Evolutionary conservation across 2,113 vertebrate species (phyloP), one percentile per base, ranked within the genome.

Genomic region (Rhynchomys soricoides): DNA sequence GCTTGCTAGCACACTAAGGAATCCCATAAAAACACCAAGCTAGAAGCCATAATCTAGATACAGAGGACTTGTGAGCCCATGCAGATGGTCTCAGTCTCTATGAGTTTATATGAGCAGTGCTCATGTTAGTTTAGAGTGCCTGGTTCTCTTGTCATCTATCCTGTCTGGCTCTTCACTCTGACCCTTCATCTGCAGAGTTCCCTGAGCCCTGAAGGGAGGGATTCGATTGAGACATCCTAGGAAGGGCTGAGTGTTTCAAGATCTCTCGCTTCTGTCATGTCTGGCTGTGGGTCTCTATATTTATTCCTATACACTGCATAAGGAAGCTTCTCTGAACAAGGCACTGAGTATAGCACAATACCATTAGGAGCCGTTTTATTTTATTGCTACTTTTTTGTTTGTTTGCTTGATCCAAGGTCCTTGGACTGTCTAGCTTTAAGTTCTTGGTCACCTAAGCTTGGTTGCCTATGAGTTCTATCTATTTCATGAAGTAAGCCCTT

Each of bases 181-280:
- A 5, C 7, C 26, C 0, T 3, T 40, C 1, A 29, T 16, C n/a
- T 26, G 22, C 3, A 40, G 19, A 1, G 6, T 82, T 40, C 6
- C n/a, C 79, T 12, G 19, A 55, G 21, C 21, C 5, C 8, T 9
- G 24, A 62, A 13, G 7, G 1, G 24, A 29, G 11, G 13, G 21
- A 57, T 15, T 40, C 26, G 24, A 83, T 17, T 26, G 55, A 43
- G 3, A 59, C 6, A 26, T 59, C 22, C 13, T 24, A 29, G 40
- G 24, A 83, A 29, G 0, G 7, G 13, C 11, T 29, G 6, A 59
- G 24, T 29, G 12, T 26, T 43, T 59, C 13, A 43, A 43, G 7
- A 7, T 43, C 22, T 43, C 37, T 83, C n/a, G 9, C 22, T 83
- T 15, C 40, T 13, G 40, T n/a, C 7, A 83, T 83, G 1, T 43